Percentiles rank a stretch among this genome's conserved stretches.
Conservation (phyloP, 2,888 invertebrate species). For the Drosophila diplacantha region DNA sequence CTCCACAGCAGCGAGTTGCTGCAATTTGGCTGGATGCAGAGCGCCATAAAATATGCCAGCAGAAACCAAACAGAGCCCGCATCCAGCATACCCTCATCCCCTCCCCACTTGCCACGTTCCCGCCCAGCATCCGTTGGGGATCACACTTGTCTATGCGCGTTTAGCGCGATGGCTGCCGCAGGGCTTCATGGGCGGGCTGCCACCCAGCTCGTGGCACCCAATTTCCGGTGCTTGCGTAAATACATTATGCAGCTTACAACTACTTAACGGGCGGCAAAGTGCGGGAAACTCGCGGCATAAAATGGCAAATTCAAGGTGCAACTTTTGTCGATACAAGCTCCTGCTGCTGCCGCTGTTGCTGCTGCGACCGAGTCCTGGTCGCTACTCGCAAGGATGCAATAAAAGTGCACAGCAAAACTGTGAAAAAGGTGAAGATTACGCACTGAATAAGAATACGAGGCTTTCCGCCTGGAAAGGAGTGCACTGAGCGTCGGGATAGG, state of each 20-base stretch:
- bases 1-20: conserved; percentile 26
- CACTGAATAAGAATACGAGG: conserved; percentile 63
- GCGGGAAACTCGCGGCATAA: conserved; percentile 47
- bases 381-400: conserved; percentile 53
- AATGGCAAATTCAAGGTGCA: conserved; percentile 61
- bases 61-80: conserved; percentile 30
- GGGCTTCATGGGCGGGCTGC: conserved; percentile 37
- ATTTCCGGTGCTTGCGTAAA: conserved; percentile 73
- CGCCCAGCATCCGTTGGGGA: conserved; percentile 50
- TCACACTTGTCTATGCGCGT: conserved; percentile 69
- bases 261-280: conserved; percentile 53
- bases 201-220: conserved; percentile 61
- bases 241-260: conserved; percentile 74
- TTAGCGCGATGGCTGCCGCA: conserved; percentile 55
- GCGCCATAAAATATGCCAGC: conserved; percentile 38
- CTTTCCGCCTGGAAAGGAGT: conserved; percentile 20
- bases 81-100: conserved; percentile 30
- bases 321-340: conserved; percentile 65
- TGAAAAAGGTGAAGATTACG: conserved; percentile 70
- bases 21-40: conserved; percentile 40
- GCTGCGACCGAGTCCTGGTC: conserved; percentile 12
- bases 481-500: background rate
- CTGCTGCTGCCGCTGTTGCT: background rate
- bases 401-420: conserved; percentile 60
- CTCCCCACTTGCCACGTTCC: conserved; percentile 3